A percentile compares a stretch with the other conserved stretches of the same genome.
These are phyloP conservation scores for Catocala fraxini DNA, from an alignment of 2,888 invertebrate genomes.

Conservation along the genomic window DNA sequence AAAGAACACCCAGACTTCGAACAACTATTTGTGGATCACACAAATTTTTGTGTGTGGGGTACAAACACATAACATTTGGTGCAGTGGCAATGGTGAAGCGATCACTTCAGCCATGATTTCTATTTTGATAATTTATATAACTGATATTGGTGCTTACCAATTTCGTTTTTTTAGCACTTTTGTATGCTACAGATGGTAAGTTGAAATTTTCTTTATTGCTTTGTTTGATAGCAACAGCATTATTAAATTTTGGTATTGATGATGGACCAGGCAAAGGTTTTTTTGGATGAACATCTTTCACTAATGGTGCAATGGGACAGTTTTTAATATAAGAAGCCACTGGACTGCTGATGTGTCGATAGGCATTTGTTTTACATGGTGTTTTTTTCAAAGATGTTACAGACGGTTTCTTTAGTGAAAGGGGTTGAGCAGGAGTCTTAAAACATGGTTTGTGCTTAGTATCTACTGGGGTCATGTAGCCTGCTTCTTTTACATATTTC, in stretches of 20 bases:
- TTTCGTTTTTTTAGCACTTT: conserved; percentile 72
- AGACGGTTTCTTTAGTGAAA: conserved; percentile 55
- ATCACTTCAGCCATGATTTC: too few relatives aligned
- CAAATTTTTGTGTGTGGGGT: too few relatives aligned
- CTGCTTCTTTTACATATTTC: conserved; percentile 29
- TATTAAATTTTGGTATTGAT: conserved; percentile 67
- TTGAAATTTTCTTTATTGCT: conserved; percentile 68
- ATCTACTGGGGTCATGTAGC: conserved; percentile 38
- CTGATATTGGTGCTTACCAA: conserved; percentile 60
- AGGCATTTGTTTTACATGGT: conserved; percentile 58
- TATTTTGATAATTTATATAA: too few relatives aligned
- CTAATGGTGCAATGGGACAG: conserved; percentile 66
- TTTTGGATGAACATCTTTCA: conserved; percentile 70
- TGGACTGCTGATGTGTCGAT: conserved; percentile 74
- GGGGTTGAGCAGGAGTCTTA: conserved; percentile 64
- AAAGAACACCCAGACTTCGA: too few relatives aligned
- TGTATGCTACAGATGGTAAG: conserved; percentile 69
- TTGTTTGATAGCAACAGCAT: conserved; percentile 36
- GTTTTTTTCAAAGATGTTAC: conserved; percentile 59
- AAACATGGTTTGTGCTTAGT: conserved; percentile 50
- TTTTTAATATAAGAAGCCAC: conserved; percentile 76
- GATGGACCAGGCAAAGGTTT: conserved; percentile 65
- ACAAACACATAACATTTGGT: too few relatives aligned
- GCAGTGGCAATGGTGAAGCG: too few relatives aligned
- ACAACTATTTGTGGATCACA: too few relatives aligned